Conservation (phyloP, 2,888 invertebrate genomes). For the Yponomeuta evonymella region DNA sequence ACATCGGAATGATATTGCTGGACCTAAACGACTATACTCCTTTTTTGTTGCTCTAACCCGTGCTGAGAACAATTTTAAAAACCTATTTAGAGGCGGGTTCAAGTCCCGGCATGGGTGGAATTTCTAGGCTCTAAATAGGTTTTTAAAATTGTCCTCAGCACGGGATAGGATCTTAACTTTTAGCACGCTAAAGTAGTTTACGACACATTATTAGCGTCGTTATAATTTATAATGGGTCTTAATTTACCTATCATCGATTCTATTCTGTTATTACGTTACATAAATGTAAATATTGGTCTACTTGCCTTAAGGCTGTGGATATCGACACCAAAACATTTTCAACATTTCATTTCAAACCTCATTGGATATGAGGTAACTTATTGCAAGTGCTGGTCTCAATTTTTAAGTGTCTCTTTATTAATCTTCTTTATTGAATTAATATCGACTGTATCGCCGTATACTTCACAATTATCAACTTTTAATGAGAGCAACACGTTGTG, state of each 20-base stretch:
- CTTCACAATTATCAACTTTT: not conserved
- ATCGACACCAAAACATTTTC: not conserved
- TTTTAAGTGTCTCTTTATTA: not conserved
- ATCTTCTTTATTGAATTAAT: not conserved
- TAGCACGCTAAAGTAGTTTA: not conserved
- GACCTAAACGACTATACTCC: too few relatives aligned
- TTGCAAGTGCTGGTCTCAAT: not conserved
- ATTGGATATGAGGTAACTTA: not conserved
- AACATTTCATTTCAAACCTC: too few relatives aligned
- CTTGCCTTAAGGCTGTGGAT: not conserved
- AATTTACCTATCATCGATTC: not conserved
- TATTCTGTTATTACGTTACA: not conserved
- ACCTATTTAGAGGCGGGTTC: too few relatives aligned
- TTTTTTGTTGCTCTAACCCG: too few relatives aligned
- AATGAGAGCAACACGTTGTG: too few relatives aligned
- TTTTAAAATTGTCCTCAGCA: too few relatives aligned
- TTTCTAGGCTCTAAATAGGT: too few relatives aligned
- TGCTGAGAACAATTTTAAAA: too few relatives aligned
- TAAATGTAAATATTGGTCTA: not conserved
- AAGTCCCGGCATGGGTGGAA: too few relatives aligned
- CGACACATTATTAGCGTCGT: not conserved
- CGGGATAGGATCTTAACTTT: not conserved
- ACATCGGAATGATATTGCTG: too few relatives aligned
- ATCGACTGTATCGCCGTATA: not conserved
- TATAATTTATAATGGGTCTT: not conserved